phyloP scores from a whole-genome alignment of 2,113 vertebrate genomes.

The Pionites leucogaster region DNA sequence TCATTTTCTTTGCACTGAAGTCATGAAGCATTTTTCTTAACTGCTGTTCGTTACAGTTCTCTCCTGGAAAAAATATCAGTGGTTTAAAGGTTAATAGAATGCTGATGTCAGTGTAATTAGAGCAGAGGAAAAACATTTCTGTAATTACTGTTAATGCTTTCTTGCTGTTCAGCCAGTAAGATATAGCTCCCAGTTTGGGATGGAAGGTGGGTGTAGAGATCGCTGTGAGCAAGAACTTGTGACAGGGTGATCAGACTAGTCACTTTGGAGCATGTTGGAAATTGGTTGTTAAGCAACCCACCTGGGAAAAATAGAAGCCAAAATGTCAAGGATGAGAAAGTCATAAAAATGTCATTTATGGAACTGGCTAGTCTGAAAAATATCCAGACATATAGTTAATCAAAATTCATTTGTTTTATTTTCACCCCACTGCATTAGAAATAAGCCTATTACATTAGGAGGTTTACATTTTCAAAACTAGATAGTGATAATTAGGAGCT shows the following conservation, averaged over 20 bases:
- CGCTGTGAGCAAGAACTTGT: slow-evolving; percentile 31
- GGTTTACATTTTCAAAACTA: slow-evolving; percentile 22
- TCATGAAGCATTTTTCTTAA: neutral
- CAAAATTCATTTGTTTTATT: slow-evolving; percentile 17
- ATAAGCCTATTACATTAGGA: slow-evolving; percentile 10
- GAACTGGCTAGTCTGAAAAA: neutral
- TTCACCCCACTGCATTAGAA: neutral
- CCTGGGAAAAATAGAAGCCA: slow-evolving; percentile 46
- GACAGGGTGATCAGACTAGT: slow-evolving; percentile 65
- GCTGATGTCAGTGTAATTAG: slow-evolving; percentile 72
- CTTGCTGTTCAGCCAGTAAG: slow-evolving; percentile 70
- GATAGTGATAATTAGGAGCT: neutral
- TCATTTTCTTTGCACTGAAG: neutral
- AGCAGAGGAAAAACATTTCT: slow-evolving; percentile 66
- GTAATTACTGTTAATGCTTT: slow-evolving; percentile 73
- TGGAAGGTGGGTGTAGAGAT: slow-evolving; percentile 65
- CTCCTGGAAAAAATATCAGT: slow-evolving; percentile 70
- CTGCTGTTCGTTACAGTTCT: slow-evolving; percentile 28
- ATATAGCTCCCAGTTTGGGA: slow-evolving; percentile 28
- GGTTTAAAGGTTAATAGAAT: slow-evolving; percentile 76
- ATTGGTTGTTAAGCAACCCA: slow-evolving; percentile 50
- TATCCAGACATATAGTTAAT: neutral
- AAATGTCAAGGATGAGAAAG: neutral
- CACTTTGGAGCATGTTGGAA: slow-evolving; percentile 29
- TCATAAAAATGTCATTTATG: neutral